Conservation (phyloP, 2,888 invertebrate species). For the Drosophila cognata region DNA sequence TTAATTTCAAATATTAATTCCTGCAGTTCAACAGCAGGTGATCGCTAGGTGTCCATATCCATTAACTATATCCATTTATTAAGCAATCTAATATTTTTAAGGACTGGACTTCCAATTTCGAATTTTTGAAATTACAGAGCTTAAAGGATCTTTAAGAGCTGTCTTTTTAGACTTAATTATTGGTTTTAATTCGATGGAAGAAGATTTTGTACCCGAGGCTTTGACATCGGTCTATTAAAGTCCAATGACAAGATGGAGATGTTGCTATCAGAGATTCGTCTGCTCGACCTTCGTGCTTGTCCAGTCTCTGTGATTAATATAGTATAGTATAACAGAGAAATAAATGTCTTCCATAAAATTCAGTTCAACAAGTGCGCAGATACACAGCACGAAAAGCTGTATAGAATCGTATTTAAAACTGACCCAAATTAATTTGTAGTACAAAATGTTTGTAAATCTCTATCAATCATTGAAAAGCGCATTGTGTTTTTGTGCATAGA, state of each 20-base stretch:
- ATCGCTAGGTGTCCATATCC: neutral
- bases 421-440: constrained; percentile 10
- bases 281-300: neutral
- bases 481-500: constrained; percentile 1
- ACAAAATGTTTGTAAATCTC: constrained; percentile 6
- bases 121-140: neutral
- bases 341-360: neutral
- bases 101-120: accelerated
- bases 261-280: accelerated
- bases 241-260: accelerated
- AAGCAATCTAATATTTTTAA: neutral
- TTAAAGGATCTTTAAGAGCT: accelerated
- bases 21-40: neutral
- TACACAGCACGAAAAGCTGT: neutral
- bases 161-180: neutral
- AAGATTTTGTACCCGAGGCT: neutral
- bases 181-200: neutral
- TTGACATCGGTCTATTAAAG: neutral
- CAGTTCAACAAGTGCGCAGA: neutral
- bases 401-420: neutral
- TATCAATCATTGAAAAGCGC: constrained; percentile 46
- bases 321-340: neutral
- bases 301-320: neutral
- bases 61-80: neutral
- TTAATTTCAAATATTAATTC: neutral